Conservation (phyloP, 2,888 invertebrate species). For the Acanthacorydalis orientalis region DNA sequence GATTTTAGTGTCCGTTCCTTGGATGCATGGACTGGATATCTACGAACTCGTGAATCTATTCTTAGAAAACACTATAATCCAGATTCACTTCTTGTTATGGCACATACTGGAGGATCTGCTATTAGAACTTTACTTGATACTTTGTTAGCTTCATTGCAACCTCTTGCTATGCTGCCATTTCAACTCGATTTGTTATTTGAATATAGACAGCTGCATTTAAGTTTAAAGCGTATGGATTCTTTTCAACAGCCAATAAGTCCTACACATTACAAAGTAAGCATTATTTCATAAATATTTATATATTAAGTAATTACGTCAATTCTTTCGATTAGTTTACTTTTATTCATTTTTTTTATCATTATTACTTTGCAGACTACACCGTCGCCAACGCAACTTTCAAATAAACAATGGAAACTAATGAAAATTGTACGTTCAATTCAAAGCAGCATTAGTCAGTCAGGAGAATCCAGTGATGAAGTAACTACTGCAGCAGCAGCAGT, state of each 20-base stretch:
- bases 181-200: slow-evolving; percentile 68
- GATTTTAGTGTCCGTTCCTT: slow-evolving; percentile 57
- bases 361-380: slow-evolving; percentile 29
- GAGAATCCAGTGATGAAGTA: slow-evolving; percentile 7
- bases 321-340: neutral
- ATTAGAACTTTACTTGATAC: slow-evolving; percentile 50
- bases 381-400: slow-evolving; percentile 29
- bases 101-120: slow-evolving; percentile 41
- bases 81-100: slow-evolving; percentile 51
- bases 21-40: slow-evolving; percentile 79
- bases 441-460: slow-evolving; percentile 25
- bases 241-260: slow-evolving; percentile 24
- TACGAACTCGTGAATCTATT: slow-evolving; percentile 68
- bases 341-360: slow-evolving; percentile 6
- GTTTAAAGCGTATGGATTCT: slow-evolving; percentile 48
- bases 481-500: slow-evolving; percentile 21
- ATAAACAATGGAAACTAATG: slow-evolving; percentile 38
- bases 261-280: slow-evolving; percentile 18
- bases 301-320: neutral
- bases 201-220: slow-evolving; percentile 56
- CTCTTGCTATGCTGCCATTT: slow-evolving; percentile 63
- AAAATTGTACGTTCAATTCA: slow-evolving; percentile 40
- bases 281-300: neutral
- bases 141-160: slow-evolving; percentile 59
- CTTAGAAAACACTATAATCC: slow-evolving; percentile 63